Conservation (phyloP, 2,113 vertebrate genomes). For the Calypte anna region DNA sequence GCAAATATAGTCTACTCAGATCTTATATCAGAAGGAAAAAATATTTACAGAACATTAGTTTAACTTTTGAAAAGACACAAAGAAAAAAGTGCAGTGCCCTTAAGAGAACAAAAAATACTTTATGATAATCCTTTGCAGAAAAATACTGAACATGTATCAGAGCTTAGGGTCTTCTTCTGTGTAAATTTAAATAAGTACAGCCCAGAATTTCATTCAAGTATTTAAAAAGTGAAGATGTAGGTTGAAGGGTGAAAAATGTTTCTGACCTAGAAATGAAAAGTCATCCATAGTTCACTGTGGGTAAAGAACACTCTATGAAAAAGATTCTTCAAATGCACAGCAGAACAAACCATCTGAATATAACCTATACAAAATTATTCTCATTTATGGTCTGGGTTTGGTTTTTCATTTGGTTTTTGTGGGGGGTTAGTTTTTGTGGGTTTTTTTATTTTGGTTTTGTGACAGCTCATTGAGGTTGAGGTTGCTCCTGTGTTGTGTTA, state of each 20-base stretch:
- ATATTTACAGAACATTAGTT: not conserved
- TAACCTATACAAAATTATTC: not conserved
- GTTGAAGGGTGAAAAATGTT: constrained; percentile 39
- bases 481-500: not conserved
- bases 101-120: not conserved
- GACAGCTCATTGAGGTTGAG: not conserved
- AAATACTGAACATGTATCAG: not conserved
- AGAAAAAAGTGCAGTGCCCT: not conserved
- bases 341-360: not conserved
- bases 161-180: not conserved
- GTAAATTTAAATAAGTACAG: not conserved
- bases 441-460: not conserved
- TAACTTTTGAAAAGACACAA: not conserved
- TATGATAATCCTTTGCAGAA: not conserved
- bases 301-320: not conserved
- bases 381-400: not conserved
- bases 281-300: constrained; percentile 8
- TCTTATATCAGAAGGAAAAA: not conserved
- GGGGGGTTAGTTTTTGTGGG: not conserved
- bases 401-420: not conserved
- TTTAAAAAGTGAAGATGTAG: not conserved
- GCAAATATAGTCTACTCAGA: not conserved
- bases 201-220: constrained; percentile 11
- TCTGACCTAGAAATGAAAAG: constrained; percentile 49
- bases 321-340: not conserved